Conservation (phyloP, 2,888 invertebrate species). For the Acanthosepion lycidas region DNA sequence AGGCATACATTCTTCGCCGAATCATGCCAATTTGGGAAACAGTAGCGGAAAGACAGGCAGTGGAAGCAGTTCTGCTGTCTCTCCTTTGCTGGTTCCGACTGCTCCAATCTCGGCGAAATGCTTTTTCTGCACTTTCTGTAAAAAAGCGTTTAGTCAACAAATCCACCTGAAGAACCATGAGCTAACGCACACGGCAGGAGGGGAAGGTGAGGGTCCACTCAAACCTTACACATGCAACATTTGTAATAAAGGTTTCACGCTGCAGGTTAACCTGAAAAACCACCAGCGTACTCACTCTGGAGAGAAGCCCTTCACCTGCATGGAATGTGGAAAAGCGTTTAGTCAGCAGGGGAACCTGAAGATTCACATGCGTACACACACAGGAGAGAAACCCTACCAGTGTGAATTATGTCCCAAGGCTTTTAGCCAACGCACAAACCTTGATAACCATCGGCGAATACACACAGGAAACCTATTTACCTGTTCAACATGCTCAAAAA, state of each 20-base stretch:
- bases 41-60: not conserved
- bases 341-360: slow-evolving; percentile 44
- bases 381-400: slow-evolving; percentile 38
- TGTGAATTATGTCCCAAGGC: slow-evolving; percentile 40
- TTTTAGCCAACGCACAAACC: slow-evolving; percentile 24
- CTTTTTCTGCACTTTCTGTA: slow-evolving; percentile 38
- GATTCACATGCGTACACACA: slow-evolving; percentile 39
- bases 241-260: slow-evolving; percentile 6
- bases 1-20: slow-evolving; percentile 9
- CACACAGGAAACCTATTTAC: slow-evolving; percentile 12
- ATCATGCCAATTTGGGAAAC: not conserved
- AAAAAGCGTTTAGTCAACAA: slow-evolving; percentile 34
- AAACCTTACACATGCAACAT: not conserved
- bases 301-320: slow-evolving; percentile 20
- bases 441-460: slow-evolving; percentile 35
- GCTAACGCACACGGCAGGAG: slow-evolving; percentile 36
- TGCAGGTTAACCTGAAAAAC: slow-evolving; percentile 34
- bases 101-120: not conserved
- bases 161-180: slow-evolving; percentile 35
- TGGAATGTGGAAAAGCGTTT: slow-evolving; percentile 38
- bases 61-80: not conserved
- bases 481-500: slow-evolving; percentile 11
- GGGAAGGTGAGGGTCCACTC: not conserved
- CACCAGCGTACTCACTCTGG: slow-evolving; percentile 38
- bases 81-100: not conserved